phyloP scores from a whole-genome alignment of 1,140 invertebrate species.

The Neodiprion virginianus region DNA sequence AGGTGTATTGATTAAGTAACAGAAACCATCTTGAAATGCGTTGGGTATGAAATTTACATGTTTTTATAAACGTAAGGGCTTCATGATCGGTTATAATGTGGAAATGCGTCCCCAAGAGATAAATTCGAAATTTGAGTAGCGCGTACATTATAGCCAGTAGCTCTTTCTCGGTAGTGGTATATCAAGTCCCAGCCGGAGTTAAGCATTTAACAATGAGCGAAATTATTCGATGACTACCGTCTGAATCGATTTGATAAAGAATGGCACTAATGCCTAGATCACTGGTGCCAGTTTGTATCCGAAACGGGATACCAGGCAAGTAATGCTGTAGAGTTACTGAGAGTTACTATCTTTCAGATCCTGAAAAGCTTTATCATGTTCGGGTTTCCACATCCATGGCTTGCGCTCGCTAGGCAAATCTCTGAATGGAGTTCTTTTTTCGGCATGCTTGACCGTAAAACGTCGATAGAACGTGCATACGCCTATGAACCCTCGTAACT shows the following conservation, averaged over 20 bases:
- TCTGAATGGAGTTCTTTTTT: conserved; percentile 6
- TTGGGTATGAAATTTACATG: background rate
- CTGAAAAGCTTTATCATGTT: background rate
- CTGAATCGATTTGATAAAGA: background rate
- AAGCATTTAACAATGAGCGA: background rate
- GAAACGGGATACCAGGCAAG: background rate
- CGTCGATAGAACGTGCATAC: conserved; percentile 5
- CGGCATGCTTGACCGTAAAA: background rate
- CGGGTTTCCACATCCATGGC: background rate
- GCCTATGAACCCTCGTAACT: conserved; percentile 14
- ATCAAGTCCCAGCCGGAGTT: background rate
- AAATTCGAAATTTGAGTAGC: background rate
- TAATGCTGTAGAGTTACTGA: background rate
- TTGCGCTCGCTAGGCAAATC: background rate
- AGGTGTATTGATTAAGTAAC: background rate
- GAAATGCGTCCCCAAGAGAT: background rate
- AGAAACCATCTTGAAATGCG: background rate
- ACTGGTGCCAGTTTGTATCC: background rate
- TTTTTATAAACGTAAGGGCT: background rate
- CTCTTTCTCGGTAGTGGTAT: background rate
- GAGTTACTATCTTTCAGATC: conserved; percentile 10
- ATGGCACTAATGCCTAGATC: background rate
- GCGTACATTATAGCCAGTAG: background rate
- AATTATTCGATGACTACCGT: background rate
- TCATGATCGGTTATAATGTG: background rate